These are phyloP conservation scores for Metridium senile DNA, from an alignment of 92 coral and sea anemone species.

Conservation along the genomic window DNA sequence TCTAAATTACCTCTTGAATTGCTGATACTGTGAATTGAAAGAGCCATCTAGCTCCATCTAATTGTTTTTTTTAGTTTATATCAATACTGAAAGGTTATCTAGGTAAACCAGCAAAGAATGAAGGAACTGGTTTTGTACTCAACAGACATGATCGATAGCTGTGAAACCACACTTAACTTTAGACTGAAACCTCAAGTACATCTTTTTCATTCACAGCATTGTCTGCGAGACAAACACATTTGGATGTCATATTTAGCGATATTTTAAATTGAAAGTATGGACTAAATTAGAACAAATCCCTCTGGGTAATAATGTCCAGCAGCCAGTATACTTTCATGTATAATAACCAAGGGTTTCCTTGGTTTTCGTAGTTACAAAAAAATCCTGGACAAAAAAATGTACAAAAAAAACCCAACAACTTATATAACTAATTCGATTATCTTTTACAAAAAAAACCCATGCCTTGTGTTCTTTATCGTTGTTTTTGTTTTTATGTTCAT, in stretches of 20 bases:
- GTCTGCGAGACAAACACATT: slow-evolving; percentile 18
- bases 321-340: neutral
- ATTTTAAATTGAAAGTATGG: neutral
- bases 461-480: no score
- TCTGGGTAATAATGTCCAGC: neutral
- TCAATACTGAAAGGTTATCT: neutral
- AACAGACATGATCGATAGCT: neutral
- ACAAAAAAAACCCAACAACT: no score
- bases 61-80: neutral
- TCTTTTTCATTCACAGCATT: neutral
- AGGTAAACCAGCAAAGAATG: neutral
- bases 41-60: neutral
- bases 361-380: no score
- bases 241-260: slow-evolving; percentile 11
- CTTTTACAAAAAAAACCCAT: no score
- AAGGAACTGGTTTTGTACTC: neutral
- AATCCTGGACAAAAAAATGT: no score
- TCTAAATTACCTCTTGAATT: neutral
- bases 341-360: neutral
- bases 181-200: slow-evolving; percentile 8
- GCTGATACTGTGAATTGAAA: neutral
- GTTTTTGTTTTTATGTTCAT: no score
- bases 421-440: no score
- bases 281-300: neutral
- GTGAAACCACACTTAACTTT: slow-evolving; percentile 12